Evolutionary conservation across 2,888 invertebrate species (phyloP).

Genomic region (Dynastes maya): DNA sequence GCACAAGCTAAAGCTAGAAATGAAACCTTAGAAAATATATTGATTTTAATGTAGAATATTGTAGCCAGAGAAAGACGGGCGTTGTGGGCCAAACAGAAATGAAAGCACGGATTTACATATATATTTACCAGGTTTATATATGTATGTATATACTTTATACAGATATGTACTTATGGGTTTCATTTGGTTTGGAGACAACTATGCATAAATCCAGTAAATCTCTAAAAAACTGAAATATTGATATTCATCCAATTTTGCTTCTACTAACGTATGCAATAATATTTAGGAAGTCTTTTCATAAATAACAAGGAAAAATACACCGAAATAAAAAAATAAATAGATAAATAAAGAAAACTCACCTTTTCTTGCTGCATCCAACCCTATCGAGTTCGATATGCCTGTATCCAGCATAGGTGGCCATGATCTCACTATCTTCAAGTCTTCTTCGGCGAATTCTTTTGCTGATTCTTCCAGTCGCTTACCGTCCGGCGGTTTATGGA

Average conservation of each 20-base stretch:
- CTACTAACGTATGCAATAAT: too few relatives aligned
- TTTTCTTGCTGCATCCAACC: conserved; percentile 94
- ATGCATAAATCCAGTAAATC: too few relatives aligned
- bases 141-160: not conserved
- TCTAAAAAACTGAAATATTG: not conserved
- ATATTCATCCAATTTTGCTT: too few relatives aligned
- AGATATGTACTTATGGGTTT: too few relatives aligned
- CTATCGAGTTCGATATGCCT: conserved; percentile 95
- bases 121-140: not conserved
- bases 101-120: conserved; percentile 6
- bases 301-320: too few relatives aligned
- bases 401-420: conserved; percentile 95
- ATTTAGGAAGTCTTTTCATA: too few relatives aligned
- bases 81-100: not conserved
- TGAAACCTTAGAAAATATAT: conserved; percentile 28
- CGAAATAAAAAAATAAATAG: not conserved
- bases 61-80: conserved; percentile 4
- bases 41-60: conserved; percentile 26
- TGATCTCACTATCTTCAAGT: conserved; percentile 65
- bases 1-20: not conserved
- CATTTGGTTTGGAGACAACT: too few relatives aligned
- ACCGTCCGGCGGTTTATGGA: not conserved
- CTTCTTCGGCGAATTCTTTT: not conserved
- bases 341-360: conserved; percentile 74
- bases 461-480: not conserved